Conservation (phyloP, 1,140 invertebrate species). For the Brachystomella parvula region DNA sequence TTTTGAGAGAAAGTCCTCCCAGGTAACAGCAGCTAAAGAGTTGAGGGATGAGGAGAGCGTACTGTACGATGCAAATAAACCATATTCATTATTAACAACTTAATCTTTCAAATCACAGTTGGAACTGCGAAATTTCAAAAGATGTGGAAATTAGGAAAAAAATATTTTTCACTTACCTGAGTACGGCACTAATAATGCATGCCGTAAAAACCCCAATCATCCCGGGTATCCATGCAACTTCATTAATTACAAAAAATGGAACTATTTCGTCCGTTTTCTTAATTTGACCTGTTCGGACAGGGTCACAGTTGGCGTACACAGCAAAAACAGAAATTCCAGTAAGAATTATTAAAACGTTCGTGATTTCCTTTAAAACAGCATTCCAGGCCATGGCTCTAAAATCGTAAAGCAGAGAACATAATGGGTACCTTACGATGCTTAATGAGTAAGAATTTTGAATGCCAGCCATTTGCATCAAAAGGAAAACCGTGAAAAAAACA, state of each 20-base stretch:
- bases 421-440: no score
- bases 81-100: no score
- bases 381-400: constrained; percentile 23
- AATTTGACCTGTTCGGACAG: constrained; percentile 34
- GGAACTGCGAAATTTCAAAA: no score
- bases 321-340: constrained; percentile 43
- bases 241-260: constrained; percentile 31
- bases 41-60: constrained; percentile 14
- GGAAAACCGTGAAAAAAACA: no score
- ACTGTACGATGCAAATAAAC: constrained; percentile 9
- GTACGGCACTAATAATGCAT: constrained; percentile 31
- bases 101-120: no score
- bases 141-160: no score
- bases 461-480: no score
- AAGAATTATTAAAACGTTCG: constrained; percentile 4
- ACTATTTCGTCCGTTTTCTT: constrained; percentile 35
- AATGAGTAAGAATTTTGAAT: no score
- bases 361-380: constrained; percentile 12
- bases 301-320: constrained; percentile 42
- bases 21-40: constrained; percentile 16
- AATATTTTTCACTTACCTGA: no score
- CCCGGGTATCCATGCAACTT: constrained; percentile 31
- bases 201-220: constrained; percentile 36
- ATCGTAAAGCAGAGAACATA: no score
- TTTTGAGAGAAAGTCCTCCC: constrained; percentile 22